Evolutionary conservation across 2,888 invertebrate genomes (phyloP).

Genomic region (Amblyteles armatorius): DNA sequence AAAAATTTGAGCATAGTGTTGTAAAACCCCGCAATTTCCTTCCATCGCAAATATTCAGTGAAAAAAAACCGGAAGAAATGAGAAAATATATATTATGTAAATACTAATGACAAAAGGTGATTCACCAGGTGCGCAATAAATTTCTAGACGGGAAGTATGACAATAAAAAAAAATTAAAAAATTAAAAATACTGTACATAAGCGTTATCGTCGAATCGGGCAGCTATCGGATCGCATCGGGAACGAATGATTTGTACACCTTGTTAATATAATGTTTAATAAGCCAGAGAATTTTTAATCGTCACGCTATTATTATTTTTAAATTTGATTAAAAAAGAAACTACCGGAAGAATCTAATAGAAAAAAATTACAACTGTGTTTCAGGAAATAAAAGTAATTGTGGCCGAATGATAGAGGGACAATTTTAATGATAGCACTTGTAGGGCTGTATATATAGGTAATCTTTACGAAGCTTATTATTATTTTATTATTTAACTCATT

Average conservation of each 20-base stretch:
- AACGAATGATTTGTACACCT: slow-evolving; percentile 49
- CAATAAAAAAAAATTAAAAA: slow-evolving; percentile 10
- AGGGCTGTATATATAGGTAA: slow-evolving; percentile 82
- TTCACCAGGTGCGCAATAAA: slow-evolving; percentile 9
- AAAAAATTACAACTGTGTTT: slow-evolving; percentile 80
- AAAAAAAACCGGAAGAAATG: not conserved
- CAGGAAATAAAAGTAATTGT: slow-evolving; percentile 81
- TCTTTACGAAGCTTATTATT: slow-evolving; percentile 80
- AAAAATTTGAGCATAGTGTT: not conserved
- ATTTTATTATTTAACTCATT: slow-evolving; percentile 62
- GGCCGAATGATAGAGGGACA: slow-evolving; percentile 81
- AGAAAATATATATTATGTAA: slow-evolving; percentile 17
- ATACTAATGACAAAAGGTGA: not conserved
- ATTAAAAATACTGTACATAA: slow-evolving; percentile 6
- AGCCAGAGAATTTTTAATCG: slow-evolving; percentile 30
- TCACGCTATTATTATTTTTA: slow-evolving; percentile 19
- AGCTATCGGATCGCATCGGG: slow-evolving; percentile 31
- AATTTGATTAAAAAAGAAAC: slow-evolving; percentile 39
- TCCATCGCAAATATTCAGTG: not conserved
- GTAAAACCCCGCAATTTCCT: slow-evolving; percentile 23
- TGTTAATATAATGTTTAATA: slow-evolving; percentile 39
- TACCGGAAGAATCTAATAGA: slow-evolving; percentile 52
- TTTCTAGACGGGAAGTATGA: slow-evolving; percentile 13
- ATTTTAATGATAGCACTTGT: slow-evolving; percentile 79
- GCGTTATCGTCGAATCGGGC: slow-evolving; percentile 36